A percentile compares a stretch with the other conserved stretches of the same genome.
Conservation (phyloP, 2,888 invertebrate species). For the Idaea dimidiata region DNA sequence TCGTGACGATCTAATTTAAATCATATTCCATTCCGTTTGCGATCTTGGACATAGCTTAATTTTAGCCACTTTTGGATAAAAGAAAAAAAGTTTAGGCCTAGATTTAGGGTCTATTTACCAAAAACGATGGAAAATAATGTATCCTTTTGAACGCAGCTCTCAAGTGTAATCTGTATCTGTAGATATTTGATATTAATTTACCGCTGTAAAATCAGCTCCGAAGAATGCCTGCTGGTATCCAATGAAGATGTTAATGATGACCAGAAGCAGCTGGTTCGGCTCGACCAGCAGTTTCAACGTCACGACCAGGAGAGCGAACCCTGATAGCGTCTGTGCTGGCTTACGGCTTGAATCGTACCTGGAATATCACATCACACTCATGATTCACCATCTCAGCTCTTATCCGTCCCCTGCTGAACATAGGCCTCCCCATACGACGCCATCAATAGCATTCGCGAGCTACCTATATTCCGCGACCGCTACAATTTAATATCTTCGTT, state of each 20-base stretch:
- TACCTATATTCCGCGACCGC: neutral
- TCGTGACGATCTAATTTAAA: too few relatives aligned
- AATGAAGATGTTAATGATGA: conserved; percentile 84
- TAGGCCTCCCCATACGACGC: neutral
- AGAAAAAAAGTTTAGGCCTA: too few relatives aligned
- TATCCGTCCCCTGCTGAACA: neutral
- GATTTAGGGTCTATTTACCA: too few relatives aligned
- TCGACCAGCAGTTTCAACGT: conserved; percentile 81
- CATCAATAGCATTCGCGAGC: neutral
- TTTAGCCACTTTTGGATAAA: too few relatives aligned
- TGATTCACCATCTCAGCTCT: too few relatives aligned
- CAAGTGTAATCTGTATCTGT: too few relatives aligned
- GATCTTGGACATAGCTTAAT: too few relatives aligned
- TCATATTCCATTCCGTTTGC: too few relatives aligned
- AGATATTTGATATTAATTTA: conserved; percentile 38
- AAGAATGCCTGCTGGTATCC: conserved; percentile 86
- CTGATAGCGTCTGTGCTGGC: conserved; percentile 56
- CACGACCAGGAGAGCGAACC: conserved; percentile 70
- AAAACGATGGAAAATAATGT: too few relatives aligned
- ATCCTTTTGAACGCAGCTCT: too few relatives aligned
- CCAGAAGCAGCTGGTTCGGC: conserved; percentile 81
- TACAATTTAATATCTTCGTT: too few relatives aligned
- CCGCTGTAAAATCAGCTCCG: conserved; percentile 79
- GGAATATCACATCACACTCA: conserved; percentile 14
- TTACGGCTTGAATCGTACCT: conserved; percentile 71